Percentiles rank a stretch among this genome's conserved stretches.
Evolutionary conservation across 2,888 invertebrate species (phyloP).

Genomic region (Trichacis sp.): DNA sequence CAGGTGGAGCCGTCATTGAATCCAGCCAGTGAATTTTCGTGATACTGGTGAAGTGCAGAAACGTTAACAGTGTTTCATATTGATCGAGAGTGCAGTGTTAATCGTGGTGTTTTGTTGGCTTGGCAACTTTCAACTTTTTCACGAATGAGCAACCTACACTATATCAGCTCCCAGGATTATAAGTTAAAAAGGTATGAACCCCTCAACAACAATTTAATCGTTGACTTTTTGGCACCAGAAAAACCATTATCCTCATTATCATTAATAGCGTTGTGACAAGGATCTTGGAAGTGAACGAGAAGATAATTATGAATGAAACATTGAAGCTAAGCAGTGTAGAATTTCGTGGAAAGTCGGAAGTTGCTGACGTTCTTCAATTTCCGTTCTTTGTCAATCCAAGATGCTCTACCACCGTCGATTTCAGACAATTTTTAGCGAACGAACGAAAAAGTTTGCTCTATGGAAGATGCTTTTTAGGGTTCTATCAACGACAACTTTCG

Average conservation of each 20-base stretch:
- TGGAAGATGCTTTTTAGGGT: too few relatives aligned
- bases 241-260: background rate
- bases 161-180: conserved; percentile 25
- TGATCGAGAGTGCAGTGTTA: conserved; percentile 49
- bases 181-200: conserved; percentile 33
- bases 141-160: conserved; percentile 33
- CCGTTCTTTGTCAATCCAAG: background rate
- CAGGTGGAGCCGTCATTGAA: conserved; percentile 11
- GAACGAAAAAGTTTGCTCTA: background rate
- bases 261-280: background rate
- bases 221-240: background rate
- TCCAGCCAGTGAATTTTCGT: conserved; percentile 25
- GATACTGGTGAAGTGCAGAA: conserved; percentile 41
- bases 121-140: conserved; percentile 41
- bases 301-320: background rate
- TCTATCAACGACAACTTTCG: too few relatives aligned
- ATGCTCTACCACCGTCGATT: too few relatives aligned
- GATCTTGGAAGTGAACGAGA: background rate
- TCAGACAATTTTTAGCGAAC: background rate
- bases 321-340: background rate
- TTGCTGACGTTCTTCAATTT: background rate
- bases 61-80: conserved; percentile 42
- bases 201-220: too few relatives aligned
- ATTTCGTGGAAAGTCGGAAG: background rate
- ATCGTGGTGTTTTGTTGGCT: conserved; percentile 49